Base-by-base conservation (phyloP, 2,113 vertebrate species). In the Struthio camelus region DNA sequence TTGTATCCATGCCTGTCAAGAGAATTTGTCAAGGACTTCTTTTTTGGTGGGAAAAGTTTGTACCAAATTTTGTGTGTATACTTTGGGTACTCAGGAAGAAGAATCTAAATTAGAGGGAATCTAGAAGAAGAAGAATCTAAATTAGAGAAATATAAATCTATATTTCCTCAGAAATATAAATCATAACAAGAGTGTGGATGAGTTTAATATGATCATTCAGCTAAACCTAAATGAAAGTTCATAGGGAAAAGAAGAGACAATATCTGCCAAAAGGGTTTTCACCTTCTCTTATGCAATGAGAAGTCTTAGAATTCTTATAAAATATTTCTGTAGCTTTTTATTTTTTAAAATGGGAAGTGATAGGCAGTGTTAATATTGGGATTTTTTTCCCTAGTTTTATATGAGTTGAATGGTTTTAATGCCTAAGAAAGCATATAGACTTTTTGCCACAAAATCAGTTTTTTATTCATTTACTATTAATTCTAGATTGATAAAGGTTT, bases 1-100 rank as follows among this genome's bases (percentile, higher is more conserved):
- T 94, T 16, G 10, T 93, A 3, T 62, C 20, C 70, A 11, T 78
- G 18, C 54, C 62, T 83, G 34, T 48, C 78, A 90, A 77, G 53
- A 91, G 27, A 95, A 85, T 92, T 96, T 90, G 65, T 87, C 69
- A 87, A n/a, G 65, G 56, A 24, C 40, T 94, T 77, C 42, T 83
- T 66, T 58, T 86, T 62, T 90, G 13, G 25, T 64, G 22, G 59
- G 34, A 90, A 89, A 44, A 3, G 4, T 9, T 69, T 92, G 7
- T 61, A 67, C 48, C 27, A 62, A 80, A 80, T 80, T 81, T 80
- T 89, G 22, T 17, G 2, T 64, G 32, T 82, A 58, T 82, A 15
- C 12, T 80, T 94, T 27, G 25, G 85, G 34, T 51, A 67, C 16
- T 76, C 1, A 2, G 78, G 65, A 89, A 51, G 56, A 87, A 76